Evolutionary conservation across 2,797 vertebrate genomes (phyloP).

Genomic region (Heteromormyrus szaboi): DNA sequence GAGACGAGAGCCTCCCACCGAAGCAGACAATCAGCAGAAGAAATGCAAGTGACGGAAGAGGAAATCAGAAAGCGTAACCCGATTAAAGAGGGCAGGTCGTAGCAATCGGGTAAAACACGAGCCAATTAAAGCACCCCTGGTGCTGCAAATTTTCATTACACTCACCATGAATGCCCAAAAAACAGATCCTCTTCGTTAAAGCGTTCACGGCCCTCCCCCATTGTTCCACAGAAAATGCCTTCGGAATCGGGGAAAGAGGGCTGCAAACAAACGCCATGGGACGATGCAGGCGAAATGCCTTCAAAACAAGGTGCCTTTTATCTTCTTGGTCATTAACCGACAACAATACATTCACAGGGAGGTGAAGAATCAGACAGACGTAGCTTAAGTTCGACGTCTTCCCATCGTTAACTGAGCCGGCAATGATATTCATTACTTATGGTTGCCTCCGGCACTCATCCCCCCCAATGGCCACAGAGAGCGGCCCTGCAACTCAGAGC

Average conservation of each 20-base stretch:
- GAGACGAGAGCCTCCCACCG: neutral
- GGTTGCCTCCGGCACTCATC: slow-evolving; percentile 25
- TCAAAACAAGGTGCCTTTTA: neutral
- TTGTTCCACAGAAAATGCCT: neutral
- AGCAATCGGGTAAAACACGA: slow-evolving; percentile 18
- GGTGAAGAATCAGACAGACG: slow-evolving; percentile 14
- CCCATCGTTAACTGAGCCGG: slow-evolving; percentile 20
- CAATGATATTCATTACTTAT: slow-evolving; percentile 29
- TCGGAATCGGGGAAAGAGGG: neutral
- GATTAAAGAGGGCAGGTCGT: slow-evolving; percentile 18
- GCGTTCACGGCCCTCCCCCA: neutral
- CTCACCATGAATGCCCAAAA: neutral
- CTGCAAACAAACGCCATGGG: neutral
- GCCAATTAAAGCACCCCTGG: slow-evolving; percentile 7
- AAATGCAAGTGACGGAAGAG: slow-evolving; percentile 2
- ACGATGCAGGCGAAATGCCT: neutral
- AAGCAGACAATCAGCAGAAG: slow-evolving; percentile 22
- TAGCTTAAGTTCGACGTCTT: slow-evolving; percentile 10
- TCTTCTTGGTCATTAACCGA: slow-evolving; percentile 5
- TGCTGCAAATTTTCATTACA: neutral
- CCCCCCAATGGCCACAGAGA: slow-evolving; percentile 25
- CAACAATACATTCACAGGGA: slow-evolving; percentile 14
- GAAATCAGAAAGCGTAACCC: neutral
- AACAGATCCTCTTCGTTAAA: slow-evolving; percentile 16
- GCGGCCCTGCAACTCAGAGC: slow-evolving; percentile 26